Percentiles rank a stretch among this genome's conserved stretches.
Conservation (phyloP, 1,140 invertebrate genomes). For the Pseudomyrmex gracilis region DNA sequence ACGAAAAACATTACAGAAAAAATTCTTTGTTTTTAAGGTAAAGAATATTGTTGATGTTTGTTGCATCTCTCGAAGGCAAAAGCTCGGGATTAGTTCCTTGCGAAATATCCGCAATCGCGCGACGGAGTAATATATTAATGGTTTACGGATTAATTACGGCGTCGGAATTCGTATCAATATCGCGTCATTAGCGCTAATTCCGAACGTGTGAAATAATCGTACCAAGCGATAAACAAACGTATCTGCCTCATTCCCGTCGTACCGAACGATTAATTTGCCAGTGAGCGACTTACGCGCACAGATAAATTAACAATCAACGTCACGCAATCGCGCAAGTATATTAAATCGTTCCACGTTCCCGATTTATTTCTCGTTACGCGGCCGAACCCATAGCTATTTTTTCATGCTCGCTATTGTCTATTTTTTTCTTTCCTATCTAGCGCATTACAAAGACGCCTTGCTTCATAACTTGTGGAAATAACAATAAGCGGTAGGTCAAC, state of each 20-base stretch:
- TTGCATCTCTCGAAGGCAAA: not conserved
- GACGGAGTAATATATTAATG: conserved; percentile 4
- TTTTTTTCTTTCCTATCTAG: not conserved
- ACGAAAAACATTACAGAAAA: not conserved
- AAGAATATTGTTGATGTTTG: not conserved
- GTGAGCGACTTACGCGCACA: not conserved
- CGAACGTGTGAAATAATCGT: conserved; percentile 20
- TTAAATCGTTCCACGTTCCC: conserved; percentile 2
- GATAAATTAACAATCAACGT: conserved; percentile 43
- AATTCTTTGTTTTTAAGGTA: not conserved
- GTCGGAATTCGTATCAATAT: not conserved
- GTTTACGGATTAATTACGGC: conserved; percentile 13
- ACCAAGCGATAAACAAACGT: not conserved
- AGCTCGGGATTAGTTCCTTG: not conserved
- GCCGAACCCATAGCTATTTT: conserved; percentile 7
- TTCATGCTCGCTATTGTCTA: conserved; percentile 9
- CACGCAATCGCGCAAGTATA: conserved; percentile 13
- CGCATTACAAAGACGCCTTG: not conserved
- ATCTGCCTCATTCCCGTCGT: conserved; percentile 23
- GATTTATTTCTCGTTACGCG: conserved; percentile 23
- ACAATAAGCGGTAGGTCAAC: not conserved
- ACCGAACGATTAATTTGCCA: conserved; percentile 19
- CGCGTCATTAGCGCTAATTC: conserved; percentile 30
- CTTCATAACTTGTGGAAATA: not conserved
- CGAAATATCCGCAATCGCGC: not conserved